Evolutionary conservation across 1,140 invertebrate genomes (phyloP), one percentile per base, ranked within the genome.

Genomic region (Elymnias hypermnestra): DNA sequence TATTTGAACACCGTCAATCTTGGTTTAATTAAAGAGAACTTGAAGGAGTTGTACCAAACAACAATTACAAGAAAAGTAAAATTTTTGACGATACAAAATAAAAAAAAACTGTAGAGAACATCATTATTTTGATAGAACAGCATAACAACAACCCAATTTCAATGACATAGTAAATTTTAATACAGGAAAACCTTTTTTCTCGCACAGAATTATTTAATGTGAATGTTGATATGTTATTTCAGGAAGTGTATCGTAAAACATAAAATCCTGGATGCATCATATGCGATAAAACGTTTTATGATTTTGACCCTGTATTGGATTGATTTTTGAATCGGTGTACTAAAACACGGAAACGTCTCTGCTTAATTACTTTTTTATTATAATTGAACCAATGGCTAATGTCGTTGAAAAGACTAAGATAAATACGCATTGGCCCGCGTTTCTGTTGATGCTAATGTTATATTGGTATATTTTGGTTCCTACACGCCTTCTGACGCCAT

Each of bases 401-500:
- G 31, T 36, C 35, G 41, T 39, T 43, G 5, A 37, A 51, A 51
- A 33, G 25, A 31, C 29, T 26, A 43, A 43, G 40, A 44, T 44
- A 51, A 51, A 44, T 50, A 38, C 38, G 43, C 40, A 9, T 17
- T 39, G 29, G 47, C 35, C 31, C 9, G 47, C 36, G 26, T 39
- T 25, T 40, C 37, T 40, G 38, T 41, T 49, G 37, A 41, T 40
- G 33, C 37, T 41, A 40, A 40, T 40, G 41, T 29, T 43, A 25
- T 25, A 49, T 13, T 36, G 17, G 35, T 39, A 19, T 51, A 52
- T 52, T 52, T 52, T 31, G 49, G 42, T 45, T 36, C 38, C 45
- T 26, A 57, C 44, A 57, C 45, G 29, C 29, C 41, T 57, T 22
- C 41, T 51, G 47, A 55, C 37, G 53, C 35, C 39, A 50, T 50